Conservation (phyloP, 2,797 vertebrate species). For the Cossypha dichroa region DNA sequence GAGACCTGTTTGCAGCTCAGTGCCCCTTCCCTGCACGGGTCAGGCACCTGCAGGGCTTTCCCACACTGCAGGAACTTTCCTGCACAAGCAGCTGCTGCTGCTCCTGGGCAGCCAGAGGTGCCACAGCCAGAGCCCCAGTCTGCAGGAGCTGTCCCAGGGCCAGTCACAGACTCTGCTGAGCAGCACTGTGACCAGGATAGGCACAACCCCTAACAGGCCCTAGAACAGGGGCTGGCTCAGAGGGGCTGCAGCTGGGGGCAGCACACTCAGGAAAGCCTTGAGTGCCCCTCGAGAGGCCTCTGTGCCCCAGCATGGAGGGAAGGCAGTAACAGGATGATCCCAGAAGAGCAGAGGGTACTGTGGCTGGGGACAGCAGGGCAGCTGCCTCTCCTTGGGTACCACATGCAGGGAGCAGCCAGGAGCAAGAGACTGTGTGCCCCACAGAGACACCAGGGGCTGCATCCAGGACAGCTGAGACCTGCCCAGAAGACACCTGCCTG, state of each 20-base stretch:
- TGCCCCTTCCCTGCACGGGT: rapidly evolving
- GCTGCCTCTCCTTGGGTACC: neutral
- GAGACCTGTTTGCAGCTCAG: neutral
- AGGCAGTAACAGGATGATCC: neutral
- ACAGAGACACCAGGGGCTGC: rapidly evolving
- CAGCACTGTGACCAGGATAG: rapidly evolving
- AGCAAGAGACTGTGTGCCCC: rapidly evolving
- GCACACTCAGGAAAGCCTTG: neutral
- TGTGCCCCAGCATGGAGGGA: rapidly evolving
- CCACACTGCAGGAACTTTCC: neutral
- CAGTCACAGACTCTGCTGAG: neutral
- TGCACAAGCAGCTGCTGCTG: neutral
- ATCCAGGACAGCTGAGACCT: neutral
- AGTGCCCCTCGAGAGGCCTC: rapidly evolving
- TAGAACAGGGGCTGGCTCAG: neutral
- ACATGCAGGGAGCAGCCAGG: rapidly evolving
- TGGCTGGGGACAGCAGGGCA: neutral
- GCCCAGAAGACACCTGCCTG: neutral
- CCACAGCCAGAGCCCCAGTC: rapidly evolving
- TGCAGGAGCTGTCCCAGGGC: rapidly evolving
- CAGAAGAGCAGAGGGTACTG: neutral
- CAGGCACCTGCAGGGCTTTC: neutral
- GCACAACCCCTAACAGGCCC: neutral
- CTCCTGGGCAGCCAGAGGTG: neutral
- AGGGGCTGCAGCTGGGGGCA: neutral